A percentile compares a stretch with the other conserved stretches of the same genome.
These are phyloP conservation scores for Syndactyla subalaris DNA, from an alignment of 2,797 vertebrate species.

Conservation along the genomic window DNA sequence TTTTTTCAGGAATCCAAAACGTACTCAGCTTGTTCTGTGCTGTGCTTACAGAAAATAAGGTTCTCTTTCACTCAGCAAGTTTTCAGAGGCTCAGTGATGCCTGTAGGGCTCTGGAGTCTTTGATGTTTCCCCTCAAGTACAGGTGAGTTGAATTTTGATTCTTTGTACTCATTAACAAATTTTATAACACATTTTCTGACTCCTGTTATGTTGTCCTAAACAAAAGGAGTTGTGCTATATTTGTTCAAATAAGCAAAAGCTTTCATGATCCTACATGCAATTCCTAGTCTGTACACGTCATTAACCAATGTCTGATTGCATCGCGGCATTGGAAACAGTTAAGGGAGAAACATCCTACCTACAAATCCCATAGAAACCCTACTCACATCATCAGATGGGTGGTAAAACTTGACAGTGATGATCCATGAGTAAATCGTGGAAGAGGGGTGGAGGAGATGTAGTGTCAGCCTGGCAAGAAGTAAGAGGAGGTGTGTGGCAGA, in stretches of 20 bases:
- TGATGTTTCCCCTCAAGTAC: conserved; percentile 98
- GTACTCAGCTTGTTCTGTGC: conserved; percentile 96
- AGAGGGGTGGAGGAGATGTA: background rate
- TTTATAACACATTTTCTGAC: background rate
- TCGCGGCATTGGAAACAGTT: background rate
- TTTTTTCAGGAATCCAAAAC: conserved; percentile 93
- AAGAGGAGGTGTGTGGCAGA: background rate
- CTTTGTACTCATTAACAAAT: background rate
- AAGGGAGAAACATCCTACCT: background rate
- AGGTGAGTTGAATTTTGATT: conserved; percentile 79
- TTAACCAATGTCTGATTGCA: background rate
- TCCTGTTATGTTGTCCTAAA: background rate
- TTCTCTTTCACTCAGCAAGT: conserved; percentile 97
- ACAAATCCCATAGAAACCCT: background rate
- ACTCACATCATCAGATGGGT: background rate
- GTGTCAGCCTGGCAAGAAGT: background rate
- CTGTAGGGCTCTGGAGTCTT: conserved; percentile 91
- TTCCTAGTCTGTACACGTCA: background rate
- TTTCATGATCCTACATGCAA: background rate
- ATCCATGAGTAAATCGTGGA: background rate
- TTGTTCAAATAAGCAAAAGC: background rate
- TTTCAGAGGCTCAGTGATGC: conserved; percentile 97
- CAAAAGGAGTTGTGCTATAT: background rate
- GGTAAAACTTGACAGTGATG: background rate
- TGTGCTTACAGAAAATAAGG: conserved; percentile 96